These are phyloP conservation scores for Ips typographus DNA, from an alignment of 1,140 invertebrate genomes.

Conservation along the genomic window DNA sequence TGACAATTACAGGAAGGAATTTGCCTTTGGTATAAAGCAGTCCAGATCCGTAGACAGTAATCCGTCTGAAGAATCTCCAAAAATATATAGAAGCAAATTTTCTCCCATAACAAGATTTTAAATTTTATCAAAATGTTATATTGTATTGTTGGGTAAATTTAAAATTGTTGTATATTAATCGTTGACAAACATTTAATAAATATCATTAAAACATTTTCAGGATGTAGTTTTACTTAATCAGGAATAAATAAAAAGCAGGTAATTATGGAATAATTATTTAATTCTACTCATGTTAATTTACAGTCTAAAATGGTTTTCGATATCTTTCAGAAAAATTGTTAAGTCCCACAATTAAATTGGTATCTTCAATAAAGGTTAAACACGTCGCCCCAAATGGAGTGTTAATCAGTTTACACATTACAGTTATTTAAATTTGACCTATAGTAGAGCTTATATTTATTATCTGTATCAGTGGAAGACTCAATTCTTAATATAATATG, in stretches of 20 bases:
- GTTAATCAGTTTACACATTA: slow-evolving; percentile 39
- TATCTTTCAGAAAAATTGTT: slow-evolving; percentile 22
- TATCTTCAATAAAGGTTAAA: slow-evolving; percentile 19
- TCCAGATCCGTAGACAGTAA: slow-evolving; percentile 38
- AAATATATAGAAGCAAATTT: slow-evolving; percentile 40
- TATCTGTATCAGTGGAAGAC: slow-evolving; percentile 54
- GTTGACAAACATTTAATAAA: slow-evolving; percentile 2
- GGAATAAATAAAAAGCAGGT: background rate
- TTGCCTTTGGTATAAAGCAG: slow-evolving; percentile 44
- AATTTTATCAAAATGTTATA: slow-evolving; percentile 4
- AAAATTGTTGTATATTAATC: background rate
- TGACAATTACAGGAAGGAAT: slow-evolving; percentile 47
- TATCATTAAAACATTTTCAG: background rate
- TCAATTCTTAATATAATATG: slow-evolving; percentile 47
- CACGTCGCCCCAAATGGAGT: slow-evolving; percentile 44
- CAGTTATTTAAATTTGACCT: slow-evolving; percentile 28
- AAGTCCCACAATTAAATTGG: slow-evolving; percentile 21
- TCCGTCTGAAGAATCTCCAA: slow-evolving; percentile 44
- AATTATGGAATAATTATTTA: slow-evolving; percentile 18
- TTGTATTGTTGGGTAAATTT: background rate
- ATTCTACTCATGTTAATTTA: slow-evolving; percentile 26
- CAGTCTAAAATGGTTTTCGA: slow-evolving; percentile 30
- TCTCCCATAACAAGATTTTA: slow-evolving; percentile 41
- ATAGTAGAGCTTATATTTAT: slow-evolving; percentile 50
- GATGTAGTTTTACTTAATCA: background rate